These are phyloP conservation scores for Mus minutoides DNA, from an alignment of 2,797 vertebrate species.

Conservation along the genomic window DNA sequence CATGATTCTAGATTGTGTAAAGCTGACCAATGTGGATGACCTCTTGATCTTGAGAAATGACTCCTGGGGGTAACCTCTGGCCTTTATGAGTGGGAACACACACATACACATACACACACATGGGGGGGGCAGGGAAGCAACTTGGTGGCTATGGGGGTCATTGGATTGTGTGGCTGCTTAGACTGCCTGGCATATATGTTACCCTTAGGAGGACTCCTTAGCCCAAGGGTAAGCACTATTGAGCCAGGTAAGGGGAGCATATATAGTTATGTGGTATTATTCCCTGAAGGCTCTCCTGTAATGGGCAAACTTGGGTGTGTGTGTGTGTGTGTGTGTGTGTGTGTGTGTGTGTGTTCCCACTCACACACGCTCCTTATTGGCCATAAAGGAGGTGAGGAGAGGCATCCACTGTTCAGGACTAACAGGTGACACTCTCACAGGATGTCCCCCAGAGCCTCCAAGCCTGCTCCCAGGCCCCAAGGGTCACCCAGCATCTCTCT, in stretches of 20 bases:
- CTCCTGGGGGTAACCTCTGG: not conserved
- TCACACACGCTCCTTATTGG: not conserved
- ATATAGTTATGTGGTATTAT: not conserved
- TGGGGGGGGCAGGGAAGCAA: not conserved
- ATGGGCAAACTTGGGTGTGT: too few relatives aligned
- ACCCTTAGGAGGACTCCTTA: not conserved
- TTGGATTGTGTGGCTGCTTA: not conserved
- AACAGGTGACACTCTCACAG: rapidly evolving
- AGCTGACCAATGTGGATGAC: not conserved
- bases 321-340: too few relatives aligned
- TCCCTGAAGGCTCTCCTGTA: not conserved
- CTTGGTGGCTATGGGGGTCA: too few relatives aligned
- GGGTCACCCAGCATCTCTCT: not conserved
- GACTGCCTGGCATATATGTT: not conserved
- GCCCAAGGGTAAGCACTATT: not conserved
- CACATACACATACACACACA: not conserved
- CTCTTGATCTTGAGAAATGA: not conserved
- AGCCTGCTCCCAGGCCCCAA: rapidly evolving
- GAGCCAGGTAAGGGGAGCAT: not conserved
- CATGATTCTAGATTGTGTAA: not conserved
- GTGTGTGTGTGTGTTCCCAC: too few relatives aligned
- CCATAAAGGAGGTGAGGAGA: not conserved
- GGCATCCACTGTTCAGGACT: not conserved
- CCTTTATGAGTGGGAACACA: not conserved
- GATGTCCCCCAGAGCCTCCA: not conserved